Conservation (phyloP, 2,888 invertebrate species). For the Spodoptera exigua region DNA sequence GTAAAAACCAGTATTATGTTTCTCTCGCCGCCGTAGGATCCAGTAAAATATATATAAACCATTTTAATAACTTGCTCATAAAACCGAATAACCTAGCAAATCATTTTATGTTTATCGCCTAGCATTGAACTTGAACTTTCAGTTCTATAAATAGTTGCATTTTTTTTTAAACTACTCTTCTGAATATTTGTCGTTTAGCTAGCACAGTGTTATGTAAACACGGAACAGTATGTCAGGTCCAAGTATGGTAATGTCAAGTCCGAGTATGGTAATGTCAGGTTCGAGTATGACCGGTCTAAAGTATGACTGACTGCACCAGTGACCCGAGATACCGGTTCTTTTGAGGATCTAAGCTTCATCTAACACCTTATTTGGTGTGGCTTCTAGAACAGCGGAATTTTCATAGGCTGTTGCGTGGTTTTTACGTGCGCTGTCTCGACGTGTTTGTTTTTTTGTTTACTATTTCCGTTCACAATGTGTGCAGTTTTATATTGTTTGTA, state of each 20-base stretch:
- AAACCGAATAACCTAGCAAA: too few species aligned
- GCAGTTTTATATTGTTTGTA: not conserved
- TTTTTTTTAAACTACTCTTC: too few species aligned
- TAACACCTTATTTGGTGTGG: slow-evolving; percentile 1
- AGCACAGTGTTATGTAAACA: slow-evolving; percentile 18
- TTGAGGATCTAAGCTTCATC: slow-evolving; percentile 8
- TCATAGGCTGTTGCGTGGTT: not conserved
- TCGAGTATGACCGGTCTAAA: slow-evolving; percentile 10
- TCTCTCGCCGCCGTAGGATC: too few species aligned
- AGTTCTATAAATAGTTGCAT: not conserved
- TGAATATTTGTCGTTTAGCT: not conserved
- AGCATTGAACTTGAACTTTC: slow-evolving; percentile 18
- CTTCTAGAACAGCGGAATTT: not conserved
- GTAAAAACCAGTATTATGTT: too few species aligned
- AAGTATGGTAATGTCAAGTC: slow-evolving; percentile 25
- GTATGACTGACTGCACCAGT: slow-evolving; percentile 16
- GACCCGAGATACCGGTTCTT: slow-evolving; percentile 14
- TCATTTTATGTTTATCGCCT: not conserved
- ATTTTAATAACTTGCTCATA: not conserved
- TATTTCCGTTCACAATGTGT: too few species aligned
- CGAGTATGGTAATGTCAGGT: slow-evolving; percentile 24
- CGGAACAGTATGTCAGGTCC: not conserved
- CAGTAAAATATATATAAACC: too few species aligned
- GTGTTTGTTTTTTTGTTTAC: too few species aligned
- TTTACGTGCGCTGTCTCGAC: too few species aligned